Evolutionary conservation across 2,888 invertebrate species (phyloP).

Genomic region (Dolomedes plantarius): DNA sequence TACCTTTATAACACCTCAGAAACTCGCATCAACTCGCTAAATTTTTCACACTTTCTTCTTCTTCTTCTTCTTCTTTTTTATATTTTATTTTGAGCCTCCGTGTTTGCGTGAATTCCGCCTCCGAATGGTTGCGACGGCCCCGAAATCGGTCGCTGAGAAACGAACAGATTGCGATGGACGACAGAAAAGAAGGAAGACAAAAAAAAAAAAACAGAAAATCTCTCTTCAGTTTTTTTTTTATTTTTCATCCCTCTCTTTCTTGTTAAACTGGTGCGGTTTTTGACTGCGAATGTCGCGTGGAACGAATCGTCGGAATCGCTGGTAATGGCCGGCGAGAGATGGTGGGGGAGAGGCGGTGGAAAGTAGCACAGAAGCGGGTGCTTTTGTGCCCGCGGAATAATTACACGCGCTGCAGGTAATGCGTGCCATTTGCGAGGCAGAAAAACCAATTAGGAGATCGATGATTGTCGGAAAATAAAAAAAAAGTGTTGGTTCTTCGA

Average conservation of each 20-base stretch:
- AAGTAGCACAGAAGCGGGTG: too few relatives aligned
- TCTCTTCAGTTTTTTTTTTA: too few relatives aligned
- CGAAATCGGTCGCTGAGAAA: background rate
- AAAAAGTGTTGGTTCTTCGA: too few relatives aligned
- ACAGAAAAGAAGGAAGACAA: background rate
- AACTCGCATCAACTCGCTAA: too few relatives aligned
- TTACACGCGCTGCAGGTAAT: background rate
- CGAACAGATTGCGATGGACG: background rate
- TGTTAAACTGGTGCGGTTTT: background rate
- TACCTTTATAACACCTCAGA: too few relatives aligned
- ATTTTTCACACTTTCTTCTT: too few relatives aligned
- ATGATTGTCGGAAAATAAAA: background rate
- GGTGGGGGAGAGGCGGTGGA: background rate
- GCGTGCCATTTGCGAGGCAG: background rate
- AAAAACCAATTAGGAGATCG: slow-evolving; percentile 4
- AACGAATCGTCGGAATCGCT: background rate
- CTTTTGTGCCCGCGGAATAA: background rate
- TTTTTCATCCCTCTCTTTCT: background rate
- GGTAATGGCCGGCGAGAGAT: background rate
- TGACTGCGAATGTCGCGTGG: background rate
- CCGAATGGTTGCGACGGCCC: background rate
- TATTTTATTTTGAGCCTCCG: too few relatives aligned
- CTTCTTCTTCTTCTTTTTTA: too few relatives aligned
- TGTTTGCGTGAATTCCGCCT: background rate
- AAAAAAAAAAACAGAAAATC: background rate